Evolutionary conservation across 2,888 invertebrate genomes (phyloP).

Genomic region (Plagodis dolabraria): DNA sequence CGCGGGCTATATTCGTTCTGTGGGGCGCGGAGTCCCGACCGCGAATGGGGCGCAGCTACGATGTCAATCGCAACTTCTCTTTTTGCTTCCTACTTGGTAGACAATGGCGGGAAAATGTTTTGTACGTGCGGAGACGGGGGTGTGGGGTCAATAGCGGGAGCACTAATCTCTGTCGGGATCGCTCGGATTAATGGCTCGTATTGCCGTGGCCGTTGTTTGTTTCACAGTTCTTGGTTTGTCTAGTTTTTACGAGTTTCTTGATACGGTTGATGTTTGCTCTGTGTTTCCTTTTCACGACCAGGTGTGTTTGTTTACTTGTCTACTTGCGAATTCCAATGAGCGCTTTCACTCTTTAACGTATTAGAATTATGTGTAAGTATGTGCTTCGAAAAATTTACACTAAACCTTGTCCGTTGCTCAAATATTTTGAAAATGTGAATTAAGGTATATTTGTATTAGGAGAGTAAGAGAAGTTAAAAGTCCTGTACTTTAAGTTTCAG

Average conservation of each 20-base stretch:
- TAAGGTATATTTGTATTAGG: no score
- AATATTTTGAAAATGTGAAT: no score
- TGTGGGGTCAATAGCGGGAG: slow-evolving; percentile 72
- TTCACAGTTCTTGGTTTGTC: slow-evolving; percentile 66
- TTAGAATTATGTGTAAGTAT: no score
- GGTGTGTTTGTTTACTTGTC: slow-evolving; percentile 13
- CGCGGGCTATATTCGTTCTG: slow-evolving; percentile 33
- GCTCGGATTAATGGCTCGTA: slow-evolving; percentile 80
- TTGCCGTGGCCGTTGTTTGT: slow-evolving; percentile 79
- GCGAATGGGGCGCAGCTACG: slow-evolving; percentile 48
- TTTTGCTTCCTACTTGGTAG: slow-evolving; percentile 73
- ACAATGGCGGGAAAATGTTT: slow-evolving; percentile 80
- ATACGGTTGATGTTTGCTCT: slow-evolving; percentile 50
- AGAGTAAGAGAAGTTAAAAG: no score
- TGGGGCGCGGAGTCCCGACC: slow-evolving; percentile 20
- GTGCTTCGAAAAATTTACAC: no score
- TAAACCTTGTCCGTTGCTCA: no score
- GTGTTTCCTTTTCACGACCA: slow-evolving; percentile 28
- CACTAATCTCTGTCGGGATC: slow-evolving; percentile 80
- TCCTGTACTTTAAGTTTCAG: no score
- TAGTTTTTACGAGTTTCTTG: slow-evolving; percentile 67
- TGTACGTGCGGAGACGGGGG: slow-evolving; percentile 68
- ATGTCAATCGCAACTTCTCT: slow-evolving; percentile 75
- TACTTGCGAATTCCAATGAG: background rate
- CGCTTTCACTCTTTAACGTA: background rate